Evolutionary conservation across 2,888 invertebrate species (phyloP).

Genomic region (Frankliniella fusca): DNA sequence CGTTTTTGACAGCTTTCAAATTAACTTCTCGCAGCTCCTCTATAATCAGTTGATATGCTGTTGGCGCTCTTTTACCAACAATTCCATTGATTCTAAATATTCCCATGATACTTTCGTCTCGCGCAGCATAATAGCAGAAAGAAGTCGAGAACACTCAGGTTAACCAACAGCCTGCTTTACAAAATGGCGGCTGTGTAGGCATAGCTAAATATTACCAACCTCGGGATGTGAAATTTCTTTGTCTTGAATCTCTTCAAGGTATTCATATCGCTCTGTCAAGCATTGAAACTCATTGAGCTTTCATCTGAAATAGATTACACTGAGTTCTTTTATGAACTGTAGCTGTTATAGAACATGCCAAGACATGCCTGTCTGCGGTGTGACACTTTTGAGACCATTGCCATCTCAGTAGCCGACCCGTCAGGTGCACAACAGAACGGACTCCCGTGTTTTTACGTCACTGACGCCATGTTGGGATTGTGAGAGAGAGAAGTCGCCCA

Average conservation of each 20-base stretch:
- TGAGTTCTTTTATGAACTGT: no score
- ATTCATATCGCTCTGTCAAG: no score
- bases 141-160: background rate
- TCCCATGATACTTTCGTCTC: constrained; percentile 16
- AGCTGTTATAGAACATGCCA: no score
- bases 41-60: constrained; percentile 65
- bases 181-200: background rate
- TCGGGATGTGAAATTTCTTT: background rate
- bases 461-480: constrained; percentile 39
- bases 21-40: constrained; percentile 68
- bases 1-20: constrained; percentile 72
- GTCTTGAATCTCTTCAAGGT: background rate
- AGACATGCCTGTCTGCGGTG: constrained; percentile 44
- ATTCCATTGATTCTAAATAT: constrained; percentile 35
- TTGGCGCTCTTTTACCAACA: constrained; percentile 54
- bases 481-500: constrained; percentile 44
- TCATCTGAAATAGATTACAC: no score
- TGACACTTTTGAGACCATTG: constrained; percentile 74
- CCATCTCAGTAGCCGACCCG: constrained; percentile 63
- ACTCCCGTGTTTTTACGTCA: constrained; percentile 34
- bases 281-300: no score
- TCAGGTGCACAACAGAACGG: constrained; percentile 41
- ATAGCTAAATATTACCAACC: background rate
- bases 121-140: background rate
- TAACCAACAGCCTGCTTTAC: background rate